Evolutionary conservation across 1,140 invertebrate genomes (phyloP), one percentile per base, ranked within the genome.

Genomic region (Eciton burchellii): DNA sequence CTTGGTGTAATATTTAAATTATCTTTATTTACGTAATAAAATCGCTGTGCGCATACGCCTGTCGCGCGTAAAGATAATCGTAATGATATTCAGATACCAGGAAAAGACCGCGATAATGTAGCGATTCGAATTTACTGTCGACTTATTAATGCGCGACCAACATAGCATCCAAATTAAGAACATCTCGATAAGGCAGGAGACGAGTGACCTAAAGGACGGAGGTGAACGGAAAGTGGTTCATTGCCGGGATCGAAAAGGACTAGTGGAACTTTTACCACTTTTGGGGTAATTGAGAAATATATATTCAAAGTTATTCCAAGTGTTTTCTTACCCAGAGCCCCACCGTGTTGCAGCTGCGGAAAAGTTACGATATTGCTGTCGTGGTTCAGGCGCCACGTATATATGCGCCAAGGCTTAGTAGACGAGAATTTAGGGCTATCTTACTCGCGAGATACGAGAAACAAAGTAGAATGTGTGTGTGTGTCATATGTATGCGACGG

Each of bases 321-420:
- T 89, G 82, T 89, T 89, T 84, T 91, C 89, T 88, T 88, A 88
- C 83, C 86, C 85, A 88, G 90, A 92, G 91, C 77, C 91, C 89
- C 91, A 89, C 83, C 88, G 86, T 88, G 83, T 76, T 71, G 84
- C 88, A 87, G 88, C 88, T 88, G 87, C 81, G 77, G 84, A 57
- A 88, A 72, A 90, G 82, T 88, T 83, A 87, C 87, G 83, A 87
- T 87, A 90, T 87, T 60, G 84, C 54, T 88, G 81, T 89, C 79
- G 87, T 66, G 86, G 83, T 88, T 88, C n/a, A 71, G 72, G 73
- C 83, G 79, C 59, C 76, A 54, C 66, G 49, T 84, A 77, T 72
- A 73, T 88, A 26, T 71, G 60, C 41, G 71, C 54, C 41, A 62
- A 74, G 74, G 84, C 82, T 81, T 65, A 71, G 76, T 81, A 71